Conservation (phyloP, 2,888 invertebrate species). For the Dendrolimus pini region DNA sequence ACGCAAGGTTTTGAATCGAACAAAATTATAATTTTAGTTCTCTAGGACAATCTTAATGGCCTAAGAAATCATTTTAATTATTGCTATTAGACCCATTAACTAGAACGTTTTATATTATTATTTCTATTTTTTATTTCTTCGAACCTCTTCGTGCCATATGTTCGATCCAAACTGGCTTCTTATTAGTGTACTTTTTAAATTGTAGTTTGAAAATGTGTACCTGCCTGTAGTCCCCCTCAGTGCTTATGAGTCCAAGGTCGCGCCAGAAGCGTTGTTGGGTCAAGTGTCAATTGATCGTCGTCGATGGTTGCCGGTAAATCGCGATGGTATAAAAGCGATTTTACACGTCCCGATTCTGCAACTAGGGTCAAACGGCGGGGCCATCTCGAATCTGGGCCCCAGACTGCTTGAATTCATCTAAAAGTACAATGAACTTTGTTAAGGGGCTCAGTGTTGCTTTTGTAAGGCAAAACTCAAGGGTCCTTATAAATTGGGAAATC, state of each 20-base stretch:
- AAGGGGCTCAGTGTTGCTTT: constrained; percentile 12
- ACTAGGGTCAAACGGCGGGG: constrained; percentile 64
- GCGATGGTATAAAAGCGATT: constrained; percentile 34
- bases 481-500: neutral
- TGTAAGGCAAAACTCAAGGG: constrained; percentile 6
- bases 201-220: neutral
- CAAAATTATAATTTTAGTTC: no score
- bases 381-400: constrained; percentile 56
- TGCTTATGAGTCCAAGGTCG: constrained; percentile 60
- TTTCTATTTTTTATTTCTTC: no score
- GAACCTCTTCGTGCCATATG: no score
- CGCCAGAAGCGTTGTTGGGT: constrained; percentile 54
- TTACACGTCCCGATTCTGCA: constrained; percentile 49
- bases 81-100: no score
- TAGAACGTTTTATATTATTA: no score
- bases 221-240: constrained; percentile 26
- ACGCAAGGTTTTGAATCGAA: neutral
- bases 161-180: no score
- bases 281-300: constrained; percentile 66
- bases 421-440: constrained; percentile 36
- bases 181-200: neutral
- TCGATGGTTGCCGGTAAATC: constrained; percentile 63
- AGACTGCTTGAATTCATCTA: constrained; percentile 41
- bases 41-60: no score
- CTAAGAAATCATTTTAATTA: no score